Base-by-base conservation (phyloP, 2,888 invertebrate genomes). In the Euzetes globulus region DNA sequence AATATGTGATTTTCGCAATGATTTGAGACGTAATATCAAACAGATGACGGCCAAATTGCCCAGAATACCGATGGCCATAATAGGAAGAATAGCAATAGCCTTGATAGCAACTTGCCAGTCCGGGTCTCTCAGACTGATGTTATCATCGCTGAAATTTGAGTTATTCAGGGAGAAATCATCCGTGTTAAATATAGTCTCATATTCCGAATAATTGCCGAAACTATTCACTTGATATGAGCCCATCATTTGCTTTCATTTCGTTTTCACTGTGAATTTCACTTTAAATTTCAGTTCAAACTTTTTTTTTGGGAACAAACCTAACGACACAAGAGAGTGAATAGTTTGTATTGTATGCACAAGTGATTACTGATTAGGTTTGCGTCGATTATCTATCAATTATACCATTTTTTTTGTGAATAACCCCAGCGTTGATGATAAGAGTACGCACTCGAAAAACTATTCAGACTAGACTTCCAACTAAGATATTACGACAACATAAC, bases 41-140 rank as follows among this genome's bases (percentile, higher is more conserved):
- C 86, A 84, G 15, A 91, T 83, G 29, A 91, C 86, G 1, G 88
- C 82, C 5, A 86, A 82, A 81, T 91, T 91, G 3, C 88, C 87
- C 76, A 88, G 84, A 41, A 90, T 84, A 1, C 91, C 91, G 72
- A 86, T 19, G 1, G 72, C 50, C 58, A 58, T 58, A 50, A 58
- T 27, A 6, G 72, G 72, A 15, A 76, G 9, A 9, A 77, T 52
- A 1, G 75, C 76, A 7, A 76, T 68, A 4, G 70, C 55, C 63
- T 76, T 77, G 17, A 78, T 47, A 58, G 41, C 15, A 17, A 41
- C 71, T 52, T 71, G 27, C 71, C 71, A 41, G 25, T 3, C 37
- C 58, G 74, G 41, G n/a, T n/a, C n/a, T n/a, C n/a, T n/a, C n/a
- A n/a, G n/a, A n/a, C n/a, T 41, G 11, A 11, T 4, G 11, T 1